Evolutionary conservation across 2,113 vertebrate genomes (phyloP).

Genomic region (Anser brachyrhynchus): DNA sequence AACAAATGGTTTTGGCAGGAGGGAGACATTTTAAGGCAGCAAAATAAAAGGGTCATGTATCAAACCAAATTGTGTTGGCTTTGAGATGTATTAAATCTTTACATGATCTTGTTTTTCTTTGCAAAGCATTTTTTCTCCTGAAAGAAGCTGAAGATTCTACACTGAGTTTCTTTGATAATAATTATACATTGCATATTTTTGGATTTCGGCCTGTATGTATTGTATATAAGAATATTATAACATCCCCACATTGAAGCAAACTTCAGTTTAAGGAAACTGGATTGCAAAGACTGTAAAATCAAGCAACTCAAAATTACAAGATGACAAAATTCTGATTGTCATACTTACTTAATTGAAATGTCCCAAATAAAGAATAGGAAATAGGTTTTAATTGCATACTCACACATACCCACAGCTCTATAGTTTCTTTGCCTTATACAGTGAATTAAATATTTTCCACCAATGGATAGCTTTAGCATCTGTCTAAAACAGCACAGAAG

Average conservation of each 20-base stretch:
- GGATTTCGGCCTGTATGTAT: background rate
- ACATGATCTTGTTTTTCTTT: constrained; percentile 55
- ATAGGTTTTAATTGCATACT: background rate
- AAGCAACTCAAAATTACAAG: background rate
- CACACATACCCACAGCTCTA: background rate
- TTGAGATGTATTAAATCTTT: constrained; percentile 69
- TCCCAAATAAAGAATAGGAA: background rate
- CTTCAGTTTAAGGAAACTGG: background rate
- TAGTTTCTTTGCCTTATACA: background rate
- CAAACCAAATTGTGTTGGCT: constrained; percentile 72
- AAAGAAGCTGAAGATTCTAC: background rate
- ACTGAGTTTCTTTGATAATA: background rate
- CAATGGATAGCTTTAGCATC: background rate
- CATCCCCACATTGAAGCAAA: background rate
- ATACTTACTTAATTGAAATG: constrained; percentile 13
- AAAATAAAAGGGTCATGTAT: constrained; percentile 75
- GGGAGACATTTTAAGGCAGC: constrained; percentile 71
- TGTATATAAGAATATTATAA: background rate
- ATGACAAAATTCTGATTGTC: background rate
- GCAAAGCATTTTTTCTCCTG: constrained; percentile 41
- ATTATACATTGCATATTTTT: background rate
- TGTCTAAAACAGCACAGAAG: background rate
- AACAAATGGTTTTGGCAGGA: constrained; percentile 73
- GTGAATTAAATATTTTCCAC: background rate
- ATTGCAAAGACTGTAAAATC: background rate